phyloP scores from a whole-genome alignment of 2,113 vertebrate genomes.

The Danio rerio region DNA sequence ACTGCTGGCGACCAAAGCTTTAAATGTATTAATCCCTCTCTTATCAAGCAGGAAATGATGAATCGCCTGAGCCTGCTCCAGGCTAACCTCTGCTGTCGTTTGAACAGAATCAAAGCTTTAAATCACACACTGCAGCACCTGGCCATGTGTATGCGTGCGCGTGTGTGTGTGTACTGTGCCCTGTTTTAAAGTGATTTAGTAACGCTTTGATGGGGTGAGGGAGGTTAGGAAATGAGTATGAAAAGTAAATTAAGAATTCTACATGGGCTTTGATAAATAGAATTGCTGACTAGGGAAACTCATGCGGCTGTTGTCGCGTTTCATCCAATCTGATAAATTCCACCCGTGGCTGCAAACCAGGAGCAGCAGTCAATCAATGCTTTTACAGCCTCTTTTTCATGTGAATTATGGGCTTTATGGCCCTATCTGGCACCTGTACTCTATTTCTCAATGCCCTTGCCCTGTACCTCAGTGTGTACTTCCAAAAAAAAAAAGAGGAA shows the following conservation, averaged over 20 bases:
- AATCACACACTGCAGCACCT: constrained; percentile 70
- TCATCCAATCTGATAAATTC: constrained; percentile 40
- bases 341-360: constrained; percentile 16
- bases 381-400: constrained; percentile 30
- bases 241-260: constrained; percentile 73
- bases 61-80: constrained; percentile 76
- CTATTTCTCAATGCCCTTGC: constrained; percentile 35
- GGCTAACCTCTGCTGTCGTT: constrained; percentile 80
- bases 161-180: constrained; percentile 38
- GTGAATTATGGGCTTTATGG: constrained; percentile 49
- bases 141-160: constrained; percentile 21
- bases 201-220: constrained; percentile 66
- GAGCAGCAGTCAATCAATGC: constrained; percentile 36
- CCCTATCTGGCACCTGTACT: constrained; percentile 16
- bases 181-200: constrained; percentile 75
- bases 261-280: constrained; percentile 48
- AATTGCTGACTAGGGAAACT: constrained; percentile 21
- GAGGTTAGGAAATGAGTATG: constrained; percentile 56
- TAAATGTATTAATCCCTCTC: constrained; percentile 80
- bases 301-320: neutral
- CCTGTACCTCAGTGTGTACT: neutral
- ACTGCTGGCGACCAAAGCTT: constrained; percentile 75
- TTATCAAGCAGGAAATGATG: constrained; percentile 79
- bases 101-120: constrained; percentile 82
- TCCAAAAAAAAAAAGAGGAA: constrained; percentile 19